Percentiles rank a stretch among this genome's conserved stretches.
These are phyloP conservation scores for Lates japonicus DNA, from an alignment of 2,797 vertebrate species.

Conservation along the genomic window DNA sequence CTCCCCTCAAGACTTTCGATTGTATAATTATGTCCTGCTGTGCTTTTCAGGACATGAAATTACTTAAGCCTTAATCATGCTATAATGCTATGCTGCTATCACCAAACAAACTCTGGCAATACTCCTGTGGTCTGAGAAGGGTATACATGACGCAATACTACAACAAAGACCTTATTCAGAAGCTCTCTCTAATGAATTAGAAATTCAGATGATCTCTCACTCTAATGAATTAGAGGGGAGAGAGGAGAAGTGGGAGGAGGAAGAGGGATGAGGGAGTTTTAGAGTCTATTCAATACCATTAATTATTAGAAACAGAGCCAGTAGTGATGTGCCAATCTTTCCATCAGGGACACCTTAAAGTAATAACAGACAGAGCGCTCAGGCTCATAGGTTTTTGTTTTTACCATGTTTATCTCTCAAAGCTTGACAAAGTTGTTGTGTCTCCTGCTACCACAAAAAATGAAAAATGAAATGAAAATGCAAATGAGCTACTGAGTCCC, in stretches of 20 bases:
- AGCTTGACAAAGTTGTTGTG: not conserved
- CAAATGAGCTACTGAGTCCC: not conserved
- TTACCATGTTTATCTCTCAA: not conserved
- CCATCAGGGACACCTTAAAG: not conserved
- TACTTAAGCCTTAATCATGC: not conserved
- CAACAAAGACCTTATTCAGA: slow-evolving; percentile 14
- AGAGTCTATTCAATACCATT: slow-evolving; percentile 12
- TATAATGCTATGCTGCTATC: not conserved
- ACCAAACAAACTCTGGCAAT: not conserved
- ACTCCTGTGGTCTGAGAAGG: not conserved
- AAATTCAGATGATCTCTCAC: slow-evolving; percentile 6
- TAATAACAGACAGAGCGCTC: not conserved
- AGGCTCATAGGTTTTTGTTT: not conserved
- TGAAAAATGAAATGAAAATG: not conserved
- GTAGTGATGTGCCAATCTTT: not conserved
- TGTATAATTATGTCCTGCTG: not conserved
- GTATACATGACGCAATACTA: not conserved
- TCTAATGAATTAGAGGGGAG: slow-evolving; percentile 3
- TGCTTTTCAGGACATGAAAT: slow-evolving; percentile 10
- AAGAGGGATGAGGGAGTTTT: not conserved
- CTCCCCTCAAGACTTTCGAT: not conserved
- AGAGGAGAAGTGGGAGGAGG: not conserved
- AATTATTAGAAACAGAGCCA: slow-evolving; percentile 19
- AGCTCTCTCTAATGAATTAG: not conserved
- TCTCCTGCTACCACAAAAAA: not conserved